Evolutionary conservation across 2,888 invertebrate species (phyloP).

Genomic region (Epinotia brunnichana): DNA sequence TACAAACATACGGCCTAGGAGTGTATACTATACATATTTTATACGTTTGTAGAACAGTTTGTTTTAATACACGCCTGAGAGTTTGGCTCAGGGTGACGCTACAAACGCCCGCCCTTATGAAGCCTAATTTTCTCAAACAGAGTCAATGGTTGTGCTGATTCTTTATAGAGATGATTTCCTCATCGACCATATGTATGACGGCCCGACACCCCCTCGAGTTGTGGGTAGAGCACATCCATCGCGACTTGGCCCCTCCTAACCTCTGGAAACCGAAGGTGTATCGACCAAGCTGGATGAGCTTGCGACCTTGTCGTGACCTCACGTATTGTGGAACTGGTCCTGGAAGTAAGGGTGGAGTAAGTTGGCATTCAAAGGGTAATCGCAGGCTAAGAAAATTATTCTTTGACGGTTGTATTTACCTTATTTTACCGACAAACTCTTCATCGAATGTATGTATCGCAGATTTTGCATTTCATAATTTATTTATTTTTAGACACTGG

Average conservation of each 20-base stretch:
- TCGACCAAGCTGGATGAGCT: conserved; percentile 32
- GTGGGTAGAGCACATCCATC: conserved; percentile 51
- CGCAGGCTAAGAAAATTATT: not conserved
- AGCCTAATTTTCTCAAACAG: not conserved
- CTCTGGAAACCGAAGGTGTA: conserved; percentile 47
- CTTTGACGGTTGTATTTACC: not conserved
- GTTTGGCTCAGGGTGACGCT: too few species aligned
- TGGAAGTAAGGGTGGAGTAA: conserved; percentile 6
- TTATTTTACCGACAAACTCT: too few species aligned
- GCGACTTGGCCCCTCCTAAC: conserved; percentile 33
- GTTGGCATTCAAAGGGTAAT: not conserved
- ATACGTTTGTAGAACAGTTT: too few species aligned
- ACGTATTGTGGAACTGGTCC: conserved; percentile 28
- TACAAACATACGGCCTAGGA: too few species aligned
- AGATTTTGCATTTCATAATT: too few species aligned
- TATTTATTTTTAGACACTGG: too few species aligned
- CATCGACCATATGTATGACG: conserved; percentile 46
- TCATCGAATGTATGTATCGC: too few species aligned
- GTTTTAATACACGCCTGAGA: too few species aligned
- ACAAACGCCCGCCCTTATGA: too few species aligned
- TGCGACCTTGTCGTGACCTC: conserved; percentile 36
- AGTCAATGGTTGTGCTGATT: conserved; percentile 48
- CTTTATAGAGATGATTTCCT: conserved; percentile 45
- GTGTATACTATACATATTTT: not conserved
- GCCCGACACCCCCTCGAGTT: conserved; percentile 49